phyloP scores from a whole-genome alignment of 2,888 invertebrate genomes.

The Deilephila porcellus region DNA sequence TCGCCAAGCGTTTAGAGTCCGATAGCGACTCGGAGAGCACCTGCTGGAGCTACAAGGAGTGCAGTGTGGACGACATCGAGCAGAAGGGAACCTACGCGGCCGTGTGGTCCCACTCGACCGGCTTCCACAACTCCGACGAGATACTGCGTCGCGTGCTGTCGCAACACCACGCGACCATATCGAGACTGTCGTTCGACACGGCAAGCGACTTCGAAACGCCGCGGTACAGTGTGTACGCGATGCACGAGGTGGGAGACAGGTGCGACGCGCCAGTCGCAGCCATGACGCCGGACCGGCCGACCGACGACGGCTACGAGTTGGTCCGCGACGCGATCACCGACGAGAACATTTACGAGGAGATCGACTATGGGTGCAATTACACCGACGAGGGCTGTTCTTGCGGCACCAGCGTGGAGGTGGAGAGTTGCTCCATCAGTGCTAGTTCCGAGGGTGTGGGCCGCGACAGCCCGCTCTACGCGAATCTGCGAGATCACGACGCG shows the following conservation, averaged over 20 bases:
- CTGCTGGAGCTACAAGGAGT: constrained; percentile 80
- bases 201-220: constrained; percentile 69
- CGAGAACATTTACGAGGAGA: constrained; percentile 82
- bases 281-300: constrained; percentile 77
- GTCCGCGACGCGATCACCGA: constrained; percentile 76
- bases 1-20: constrained; percentile 53
- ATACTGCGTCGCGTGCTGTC: constrained; percentile 68
- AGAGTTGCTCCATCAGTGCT: constrained; percentile 77
- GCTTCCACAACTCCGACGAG: constrained; percentile 77
- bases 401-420: constrained; percentile 78
- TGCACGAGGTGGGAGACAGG: constrained; percentile 81
- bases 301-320: constrained; percentile 79
- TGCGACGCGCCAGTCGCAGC: constrained; percentile 68
- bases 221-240: constrained; percentile 70
- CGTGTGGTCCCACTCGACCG: constrained; percentile 77
- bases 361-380: constrained; percentile 72
- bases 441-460: constrained; percentile 73
- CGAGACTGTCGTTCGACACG: constrained; percentile 74
- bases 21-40: constrained; percentile 78
- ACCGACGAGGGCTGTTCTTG: constrained; percentile 79
- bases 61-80: constrained; percentile 63
- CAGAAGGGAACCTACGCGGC: constrained; percentile 67
- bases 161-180: constrained; percentile 69
- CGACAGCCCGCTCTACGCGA: constrained; percentile 79
- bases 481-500: constrained; percentile 77